Evolutionary conservation across 2,113 vertebrate species (phyloP), one percentile per base, ranked within the genome.

Genomic region (Taurulus bubalis): DNA sequence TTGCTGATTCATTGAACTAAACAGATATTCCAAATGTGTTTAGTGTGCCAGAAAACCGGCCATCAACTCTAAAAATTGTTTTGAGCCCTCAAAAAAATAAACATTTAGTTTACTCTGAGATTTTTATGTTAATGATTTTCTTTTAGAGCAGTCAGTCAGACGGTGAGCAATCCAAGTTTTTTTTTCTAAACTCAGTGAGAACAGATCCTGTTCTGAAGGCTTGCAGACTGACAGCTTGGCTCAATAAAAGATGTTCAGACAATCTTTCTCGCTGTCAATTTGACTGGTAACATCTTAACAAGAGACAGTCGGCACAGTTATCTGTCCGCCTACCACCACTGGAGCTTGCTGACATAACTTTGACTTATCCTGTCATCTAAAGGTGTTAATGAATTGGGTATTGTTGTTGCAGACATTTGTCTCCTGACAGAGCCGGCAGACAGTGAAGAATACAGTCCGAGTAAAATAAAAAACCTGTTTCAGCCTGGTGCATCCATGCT

Each of bases 321-420:
- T 38, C 70, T 70, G 62, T 72, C 59, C 71, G 45, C 55, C 65
- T 58, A 20, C 36, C 24, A 26, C 63, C 34, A 36, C 77, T 30
- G 40, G 18, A 32, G 47, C 34, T 60, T 32, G 45, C 71, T 75
- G 30, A 65, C 59, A 47, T 63, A 14, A 24, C 72, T 51, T 75
- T 80, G 40, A 73, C 71, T 79, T 47, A 22, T 84, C 22, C 42
- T 53, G 62, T 82, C 65, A 42, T n/a, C 56, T 71, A 30, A 18
- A 66, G 80, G 65, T 62, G 38, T 63, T 74, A 15, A 47, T 74
- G n/a, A 45, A 26, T 1, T 3, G 20, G 32, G n/a, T 60, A 11
- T 28, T 81, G 75, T 53, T 45, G 0, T 28, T 34, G 65, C 75
- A 59, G 68, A 34, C 36, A 18, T 53, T 60, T 32, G n/a, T 59